Percentiles rank a stretch among this genome's conserved stretches.
Conservation (phyloP, 1,140 invertebrate genomes). For the Caenorhabditis tropicalis region DNA sequence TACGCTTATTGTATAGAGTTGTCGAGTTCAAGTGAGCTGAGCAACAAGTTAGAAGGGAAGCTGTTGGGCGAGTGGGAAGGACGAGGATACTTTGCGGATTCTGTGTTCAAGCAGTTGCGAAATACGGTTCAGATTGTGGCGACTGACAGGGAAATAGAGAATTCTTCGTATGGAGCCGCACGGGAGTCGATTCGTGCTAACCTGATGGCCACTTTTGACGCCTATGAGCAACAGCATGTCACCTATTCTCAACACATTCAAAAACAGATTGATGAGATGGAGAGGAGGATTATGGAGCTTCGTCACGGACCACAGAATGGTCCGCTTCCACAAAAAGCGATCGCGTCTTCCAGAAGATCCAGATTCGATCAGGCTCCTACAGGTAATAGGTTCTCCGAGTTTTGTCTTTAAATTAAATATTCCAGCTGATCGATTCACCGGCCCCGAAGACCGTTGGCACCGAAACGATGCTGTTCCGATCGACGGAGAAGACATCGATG, state of each 20-base stretch:
- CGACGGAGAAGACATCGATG: slow-evolving; percentile 36
- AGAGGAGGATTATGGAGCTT: slow-evolving; percentile 7
- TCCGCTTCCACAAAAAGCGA: background rate
- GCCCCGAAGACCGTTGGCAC: background rate
- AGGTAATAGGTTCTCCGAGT: too few relatives aligned
- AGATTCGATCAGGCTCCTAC: slow-evolving; percentile 47
- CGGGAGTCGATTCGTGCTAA: background rate
- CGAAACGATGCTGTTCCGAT: background rate
- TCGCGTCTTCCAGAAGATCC: slow-evolving; percentile 14
- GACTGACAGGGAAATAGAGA: slow-evolving; percentile 17
- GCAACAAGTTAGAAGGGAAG: slow-evolving; percentile 63
- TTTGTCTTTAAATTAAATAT: too few relatives aligned
- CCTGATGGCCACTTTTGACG: slow-evolving; percentile 38
- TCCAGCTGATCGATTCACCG: background rate
- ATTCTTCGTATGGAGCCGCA: slow-evolving; percentile 5
- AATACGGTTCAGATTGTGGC: slow-evolving; percentile 21
- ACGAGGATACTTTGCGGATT: slow-evolving; percentile 64
- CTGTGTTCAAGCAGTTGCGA: slow-evolving; percentile 55
- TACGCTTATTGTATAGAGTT: slow-evolving; percentile 61
- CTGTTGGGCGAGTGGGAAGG: slow-evolving; percentile 66
- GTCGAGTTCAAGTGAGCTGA: slow-evolving; percentile 11
- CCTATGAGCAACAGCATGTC: slow-evolving; percentile 53
- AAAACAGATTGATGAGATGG: slow-evolving; percentile 23
- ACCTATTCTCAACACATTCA: slow-evolving; percentile 42
- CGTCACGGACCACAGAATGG: background rate